phyloP scores from a whole-genome alignment of 2,888 invertebrate species.

The Physocephala rufipes region DNA sequence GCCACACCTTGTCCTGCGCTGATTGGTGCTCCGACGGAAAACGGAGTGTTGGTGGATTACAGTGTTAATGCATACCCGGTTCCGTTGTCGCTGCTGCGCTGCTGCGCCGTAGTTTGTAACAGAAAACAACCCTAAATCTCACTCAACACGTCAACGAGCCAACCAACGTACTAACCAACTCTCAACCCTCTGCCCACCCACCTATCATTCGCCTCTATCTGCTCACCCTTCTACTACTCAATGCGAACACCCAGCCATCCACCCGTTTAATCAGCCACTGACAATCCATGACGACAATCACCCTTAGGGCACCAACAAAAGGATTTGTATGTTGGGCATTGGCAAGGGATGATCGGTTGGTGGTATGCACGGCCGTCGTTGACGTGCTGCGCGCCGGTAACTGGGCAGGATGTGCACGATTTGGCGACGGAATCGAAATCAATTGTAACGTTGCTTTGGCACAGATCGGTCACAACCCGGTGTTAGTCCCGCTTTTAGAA shows the following conservation, averaged over 20 bases:
- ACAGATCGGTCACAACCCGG: conserved; percentile 66
- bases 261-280: conserved; percentile 38
- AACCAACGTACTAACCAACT: conserved; percentile 39
- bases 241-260: neutral
- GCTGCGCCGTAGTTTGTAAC: conserved; percentile 37
- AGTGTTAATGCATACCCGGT: conserved; percentile 48
- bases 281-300: conserved; percentile 34
- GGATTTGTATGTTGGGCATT: conserved; percentile 26
- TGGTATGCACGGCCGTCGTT: neutral
- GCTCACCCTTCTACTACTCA: neutral
- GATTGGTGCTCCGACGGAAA: conserved; percentile 61
- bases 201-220: conserved; percentile 37
- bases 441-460: conserved; percentile 66
- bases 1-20: conserved; percentile 62
- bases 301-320: conserved; percentile 45
- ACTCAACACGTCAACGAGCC: conserved; percentile 40
- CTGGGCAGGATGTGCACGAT: conserved; percentile 64
- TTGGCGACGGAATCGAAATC: conserved; percentile 65
- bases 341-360: conserved; percentile 33
- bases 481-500: conserved; percentile 49
- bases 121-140: conserved; percentile 41
- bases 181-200: conserved; percentile 9
- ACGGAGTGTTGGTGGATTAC: conserved; percentile 57
- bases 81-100: conserved; percentile 37
- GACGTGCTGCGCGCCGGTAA: conserved; percentile 49